These are phyloP conservation scores for Oxyruncus cristatus DNA, from an alignment of 2,113 vertebrate species.

Conservation along the genomic window DNA sequence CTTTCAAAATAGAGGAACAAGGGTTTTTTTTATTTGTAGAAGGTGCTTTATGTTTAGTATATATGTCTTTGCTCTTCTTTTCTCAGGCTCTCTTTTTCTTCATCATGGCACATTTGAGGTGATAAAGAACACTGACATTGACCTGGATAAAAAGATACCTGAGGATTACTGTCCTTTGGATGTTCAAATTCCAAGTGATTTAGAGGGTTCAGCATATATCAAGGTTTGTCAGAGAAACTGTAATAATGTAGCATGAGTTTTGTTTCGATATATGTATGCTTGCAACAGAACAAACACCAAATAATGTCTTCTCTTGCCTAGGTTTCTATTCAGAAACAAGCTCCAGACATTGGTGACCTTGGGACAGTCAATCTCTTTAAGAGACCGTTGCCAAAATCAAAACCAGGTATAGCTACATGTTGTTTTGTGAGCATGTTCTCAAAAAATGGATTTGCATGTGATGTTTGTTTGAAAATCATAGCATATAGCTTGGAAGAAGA, in stretches of 20 bases:
- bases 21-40: background rate
- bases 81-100: conserved; percentile 91
- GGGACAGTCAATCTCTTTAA: conserved; percentile 93
- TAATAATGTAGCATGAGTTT: background rate
- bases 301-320: conserved; percentile 16
- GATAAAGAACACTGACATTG: conserved; percentile 98
- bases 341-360: conserved; percentile 94
- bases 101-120: conserved; percentile 98
- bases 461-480: background rate
- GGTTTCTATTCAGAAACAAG: conserved; percentile 98
- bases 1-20: background rate
- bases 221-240: conserved; percentile 77
- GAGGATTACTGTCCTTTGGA: conserved; percentile 96
- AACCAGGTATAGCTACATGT: conserved; percentile 77
- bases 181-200: conserved; percentile 95
- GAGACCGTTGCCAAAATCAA: conserved; percentile 83
- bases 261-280: background rate
- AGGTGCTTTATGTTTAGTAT: background rate
- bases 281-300: background rate
- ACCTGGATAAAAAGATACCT: conserved; percentile 95
- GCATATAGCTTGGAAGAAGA: background rate
- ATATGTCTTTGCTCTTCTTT: background rate
- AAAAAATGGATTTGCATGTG: background rate
- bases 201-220: conserved; percentile 96
- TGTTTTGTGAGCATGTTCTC: background rate